Base-by-base conservation (phyloP, 2,888 invertebrate genomes). In the Mesorhabditis sp. region DNA sequence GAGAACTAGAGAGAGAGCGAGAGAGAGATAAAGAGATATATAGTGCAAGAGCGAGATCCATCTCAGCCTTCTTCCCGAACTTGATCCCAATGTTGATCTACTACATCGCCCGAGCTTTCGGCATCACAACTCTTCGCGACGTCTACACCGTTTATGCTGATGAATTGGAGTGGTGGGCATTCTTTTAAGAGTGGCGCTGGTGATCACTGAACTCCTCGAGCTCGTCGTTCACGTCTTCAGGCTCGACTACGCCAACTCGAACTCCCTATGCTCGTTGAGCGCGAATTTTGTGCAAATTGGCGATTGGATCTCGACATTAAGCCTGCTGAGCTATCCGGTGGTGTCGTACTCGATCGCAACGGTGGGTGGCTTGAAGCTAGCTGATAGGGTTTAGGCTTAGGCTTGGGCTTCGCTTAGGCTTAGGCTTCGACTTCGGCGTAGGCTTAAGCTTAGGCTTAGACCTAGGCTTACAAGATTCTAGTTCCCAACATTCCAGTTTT, bases 81-180 rank as follows among this genome's bases (percentile, higher is more conserved):
- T 50, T 50, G 10, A n/a, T 50, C 10, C 58, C 58, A 50, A 10
- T 50, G 7, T 50, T 50, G 7, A n/a, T 50, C 10, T 50, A 13
- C n/a, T 50, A 13, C 58, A 50, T 50, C n/a, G 58, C 58, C n/a
- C 58, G 58, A 50, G 58, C 58, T 50, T 13, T 50, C 58, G 58
- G n/a, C n/a, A 50, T 50, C 10, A 50, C 58, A 50, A 50, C 58
- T 10, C 7, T 50, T 50, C n/a, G 58, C 10, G 58, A 50, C 58
- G n/a, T 50, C 58, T 50, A 50, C 2, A n/a, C 7, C n/a, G 58
- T 50, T 50, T 50, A 50, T 50, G 7, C 58, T 10, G 58, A 50
- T 50, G 10, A 13, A 13, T n/a, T 13, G n/a, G 58, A n/a, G 28
- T 28, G 28, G 28, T 28, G 28, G 28, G 28, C 28, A 28, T 28